Evolutionary conservation across 2,888 invertebrate genomes (phyloP).

Genomic region (Cataglyphis livida): DNA sequence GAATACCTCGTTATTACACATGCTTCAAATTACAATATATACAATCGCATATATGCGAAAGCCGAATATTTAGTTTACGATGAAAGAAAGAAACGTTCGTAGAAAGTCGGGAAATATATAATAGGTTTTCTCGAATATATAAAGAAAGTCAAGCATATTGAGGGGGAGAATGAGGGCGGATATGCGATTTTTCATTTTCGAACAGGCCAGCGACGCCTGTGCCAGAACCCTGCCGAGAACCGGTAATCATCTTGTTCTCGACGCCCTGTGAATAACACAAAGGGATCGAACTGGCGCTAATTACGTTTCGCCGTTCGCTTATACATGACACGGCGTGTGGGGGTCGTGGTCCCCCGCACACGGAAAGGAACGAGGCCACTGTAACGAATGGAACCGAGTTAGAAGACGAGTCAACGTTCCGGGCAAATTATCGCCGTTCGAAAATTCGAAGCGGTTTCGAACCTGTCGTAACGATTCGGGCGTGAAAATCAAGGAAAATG

Average conservation of each 20-base stretch:
- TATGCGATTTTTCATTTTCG: slow-evolving; percentile 67
- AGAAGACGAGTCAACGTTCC: slow-evolving; percentile 47
- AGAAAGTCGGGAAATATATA: slow-evolving; percentile 23
- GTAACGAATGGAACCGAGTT: slow-evolving; percentile 55
- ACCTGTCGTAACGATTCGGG: slow-evolving; percentile 36
- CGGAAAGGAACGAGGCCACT: slow-evolving; percentile 40
- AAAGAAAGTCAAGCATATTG: slow-evolving; percentile 5
- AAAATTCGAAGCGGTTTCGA: slow-evolving; percentile 41
- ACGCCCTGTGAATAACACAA: slow-evolving; percentile 79
- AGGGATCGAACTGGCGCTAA: slow-evolving; percentile 82
- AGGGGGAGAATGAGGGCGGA: neutral
- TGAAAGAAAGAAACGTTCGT: slow-evolving; percentile 13
- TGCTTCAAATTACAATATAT: neutral
- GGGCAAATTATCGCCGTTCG: slow-evolving; percentile 50
- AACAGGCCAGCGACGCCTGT: slow-evolving; percentile 57
- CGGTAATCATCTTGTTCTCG: slow-evolving; percentile 82
- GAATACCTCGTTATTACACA: neutral
- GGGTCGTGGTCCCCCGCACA: slow-evolving; percentile 13
- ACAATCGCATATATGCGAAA: neutral
- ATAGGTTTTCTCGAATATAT: neutral
- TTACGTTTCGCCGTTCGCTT: slow-evolving; percentile 72
- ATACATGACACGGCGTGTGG: slow-evolving; percentile 38
- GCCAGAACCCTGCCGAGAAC: slow-evolving; percentile 33
- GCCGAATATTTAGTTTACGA: neutral
- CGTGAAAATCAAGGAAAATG: slow-evolving; percentile 63